Percentiles rank a stretch among this genome's conserved stretches.
Conservation (phyloP, 2,797 vertebrate species). For the Darevskia nairensis region DNA sequence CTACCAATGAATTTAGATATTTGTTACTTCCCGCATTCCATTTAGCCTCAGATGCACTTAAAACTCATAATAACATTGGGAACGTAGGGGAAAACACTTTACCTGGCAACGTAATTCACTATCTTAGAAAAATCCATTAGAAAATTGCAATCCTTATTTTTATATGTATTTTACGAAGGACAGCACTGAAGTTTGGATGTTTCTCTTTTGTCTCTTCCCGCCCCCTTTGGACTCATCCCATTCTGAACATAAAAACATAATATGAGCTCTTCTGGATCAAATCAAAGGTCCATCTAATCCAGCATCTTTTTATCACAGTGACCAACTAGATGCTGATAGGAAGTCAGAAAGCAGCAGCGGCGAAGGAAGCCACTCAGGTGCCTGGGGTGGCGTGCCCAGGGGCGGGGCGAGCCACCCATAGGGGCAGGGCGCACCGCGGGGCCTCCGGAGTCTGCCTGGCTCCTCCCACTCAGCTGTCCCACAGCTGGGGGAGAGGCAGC, state of each 20-base stretch:
- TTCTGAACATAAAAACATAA: background rate
- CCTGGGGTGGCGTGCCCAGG: too few species aligned
- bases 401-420: too few species aligned
- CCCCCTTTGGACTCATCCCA: background rate
- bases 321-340: too few species aligned
- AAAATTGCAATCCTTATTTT: conserved; percentile 28
- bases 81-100: background rate
- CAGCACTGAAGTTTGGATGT: background rate
- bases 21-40: conserved; percentile 65
- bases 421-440: too few species aligned
- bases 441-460: too few species aligned
- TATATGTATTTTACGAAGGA: background rate
- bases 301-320: too few species aligned
- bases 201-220: background rate
- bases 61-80: conserved; percentile 51
- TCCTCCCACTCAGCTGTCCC: too few species aligned
- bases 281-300: too few species aligned
- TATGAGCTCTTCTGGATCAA: too few species aligned
- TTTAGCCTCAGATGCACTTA: conserved; percentile 55
- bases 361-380: too few species aligned
- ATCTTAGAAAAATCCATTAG: conserved; percentile 21
- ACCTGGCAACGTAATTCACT: conserved; percentile 34
- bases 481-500: too few species aligned
- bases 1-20: conserved; percentile 63
- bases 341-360: too few species aligned